These are phyloP conservation scores for Drosophila neonasuta DNA, from an alignment of 2,888 invertebrate species.

Conservation along the genomic window DNA sequence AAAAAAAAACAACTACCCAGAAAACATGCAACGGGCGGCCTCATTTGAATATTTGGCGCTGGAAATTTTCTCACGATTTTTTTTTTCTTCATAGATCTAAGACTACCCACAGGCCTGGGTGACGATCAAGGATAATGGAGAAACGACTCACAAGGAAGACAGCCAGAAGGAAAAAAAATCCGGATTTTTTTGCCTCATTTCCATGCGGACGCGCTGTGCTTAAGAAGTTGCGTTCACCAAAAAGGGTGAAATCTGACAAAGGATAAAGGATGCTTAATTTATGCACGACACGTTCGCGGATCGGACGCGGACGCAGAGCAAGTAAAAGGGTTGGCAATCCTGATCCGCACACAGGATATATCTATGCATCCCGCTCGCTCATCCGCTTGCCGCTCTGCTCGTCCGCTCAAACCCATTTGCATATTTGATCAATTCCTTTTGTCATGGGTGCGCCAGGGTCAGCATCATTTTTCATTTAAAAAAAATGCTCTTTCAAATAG, in stretches of 20 bases:
- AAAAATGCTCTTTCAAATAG: constrained; percentile 56
- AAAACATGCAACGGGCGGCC: constrained; percentile 68
- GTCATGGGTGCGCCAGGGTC: constrained; percentile 62
- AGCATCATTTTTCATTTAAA: constrained; percentile 75
- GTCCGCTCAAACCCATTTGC: constrained; percentile 61
- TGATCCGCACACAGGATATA: constrained; percentile 69
- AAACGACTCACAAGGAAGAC: constrained; percentile 55
- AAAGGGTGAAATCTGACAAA: constrained; percentile 59
- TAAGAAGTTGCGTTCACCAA: constrained; percentile 50
- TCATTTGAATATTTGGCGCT: constrained; percentile 73
- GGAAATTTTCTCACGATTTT: constrained; percentile 75
- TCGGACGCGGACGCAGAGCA: constrained; percentile 63
- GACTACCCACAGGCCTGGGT: constrained; percentile 70
- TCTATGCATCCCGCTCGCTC: constrained; percentile 40
- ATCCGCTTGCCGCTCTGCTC: constrained; percentile 6
- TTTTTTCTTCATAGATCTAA: constrained; percentile 47
- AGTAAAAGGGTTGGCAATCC: constrained; percentile 59
- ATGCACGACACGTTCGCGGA: constrained; percentile 76
- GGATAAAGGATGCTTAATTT: constrained; percentile 63
- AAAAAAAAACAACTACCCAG: constrained; percentile 55
- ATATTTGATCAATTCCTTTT: constrained; percentile 69
- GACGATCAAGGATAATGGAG: constrained; percentile 69
- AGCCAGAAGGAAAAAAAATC: constrained; percentile 73
- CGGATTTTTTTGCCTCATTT: constrained; percentile 80
- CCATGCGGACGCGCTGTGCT: constrained; percentile 72